Conservation (phyloP, 2,113 vertebrate genomes). For the Anolis carolinensis region DNA sequence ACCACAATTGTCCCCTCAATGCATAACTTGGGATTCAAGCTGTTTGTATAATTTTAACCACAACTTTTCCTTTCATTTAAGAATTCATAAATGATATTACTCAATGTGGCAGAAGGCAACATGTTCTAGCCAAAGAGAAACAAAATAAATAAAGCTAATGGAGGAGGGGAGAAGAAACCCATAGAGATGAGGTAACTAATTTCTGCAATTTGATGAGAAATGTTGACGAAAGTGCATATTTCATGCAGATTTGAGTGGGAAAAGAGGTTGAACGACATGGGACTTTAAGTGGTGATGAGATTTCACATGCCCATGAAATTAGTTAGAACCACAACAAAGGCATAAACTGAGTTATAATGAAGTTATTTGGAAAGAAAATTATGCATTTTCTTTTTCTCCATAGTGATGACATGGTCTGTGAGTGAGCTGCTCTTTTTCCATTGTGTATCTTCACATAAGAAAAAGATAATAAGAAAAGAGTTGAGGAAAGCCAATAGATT, state of each 20-base stretch:
- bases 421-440: conserved; percentile 16
- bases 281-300: conserved; percentile 44
- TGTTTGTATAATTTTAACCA: not conserved
- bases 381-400: conserved; percentile 43
- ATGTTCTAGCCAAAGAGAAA: not conserved
- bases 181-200: conserved; percentile 19
- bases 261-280: conserved; percentile 28
- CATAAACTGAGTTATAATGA: conserved; percentile 32
- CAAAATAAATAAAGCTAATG: not conserved
- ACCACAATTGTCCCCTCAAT: too few relatives aligned
- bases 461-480: conserved; percentile 22
- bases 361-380: conserved; percentile 51
- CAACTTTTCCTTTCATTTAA: not conserved
- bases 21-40: not conserved
- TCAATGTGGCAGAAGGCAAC: not conserved
- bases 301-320: conserved; percentile 49
- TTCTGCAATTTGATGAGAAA: conserved; percentile 31
- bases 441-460: conserved; percentile 6
- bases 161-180: not conserved
- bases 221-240: conserved; percentile 16
- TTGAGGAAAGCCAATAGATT: conserved; percentile 20
- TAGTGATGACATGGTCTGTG: conserved; percentile 13
- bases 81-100: not conserved
- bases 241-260: conserved; percentile 23
- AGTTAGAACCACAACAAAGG: conserved; percentile 47